Evolutionary conservation across 2,113 vertebrate species (phyloP), one percentile per base, ranked within the genome.

Genomic region (Galbula dea): DNA sequence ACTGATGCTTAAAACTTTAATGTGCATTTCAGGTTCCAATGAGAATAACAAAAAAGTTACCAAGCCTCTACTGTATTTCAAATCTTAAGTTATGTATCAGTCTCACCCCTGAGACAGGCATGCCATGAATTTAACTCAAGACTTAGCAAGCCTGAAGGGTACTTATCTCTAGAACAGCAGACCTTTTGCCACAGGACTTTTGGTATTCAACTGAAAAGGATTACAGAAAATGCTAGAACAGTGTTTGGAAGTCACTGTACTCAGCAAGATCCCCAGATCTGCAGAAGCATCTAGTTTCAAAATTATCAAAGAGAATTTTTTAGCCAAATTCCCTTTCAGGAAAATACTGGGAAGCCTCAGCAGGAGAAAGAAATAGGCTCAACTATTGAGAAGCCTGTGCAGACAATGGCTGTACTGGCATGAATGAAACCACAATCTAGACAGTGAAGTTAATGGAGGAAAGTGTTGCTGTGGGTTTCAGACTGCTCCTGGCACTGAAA

Each of bases 241-340:
- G 10, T 2, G 7, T 87, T 29, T 57, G 43, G 41, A 90, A 46
- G 43, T 24, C 77, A 62, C 29, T n/a, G 26, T 27, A 29, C 39
- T 20, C 6, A 41, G 9, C 4, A 41, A 1, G 39, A 54, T 22
- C 17, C 24, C 34, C 26, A 6, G 0, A 0, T 48, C 6, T 48
- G 30, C 32, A 73, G 30, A 18, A 48, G 23, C 37, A 37, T 37
- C 30, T 45, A 27, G 43, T 74, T 46, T 63, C 61, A 69, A 67
- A 68, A 51, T 54, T 21, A 69, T 34, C 18, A 30, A 7, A 71
- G 7, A 43, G 4, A n/a, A 76, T 10, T 88, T n/a, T 88, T 75
- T 22, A 63, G 51, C 12, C 29, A 55, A 88, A 58, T 48, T 71
- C 30, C 68, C 34, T 54, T 54, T n/a, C 58, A 55, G 16, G 24